Percentiles rank a stretch among this genome's conserved stretches.
These are phyloP conservation scores for Agrypnus murinus DNA, from an alignment of 2,888 invertebrate genomes.

Conservation along the genomic window DNA sequence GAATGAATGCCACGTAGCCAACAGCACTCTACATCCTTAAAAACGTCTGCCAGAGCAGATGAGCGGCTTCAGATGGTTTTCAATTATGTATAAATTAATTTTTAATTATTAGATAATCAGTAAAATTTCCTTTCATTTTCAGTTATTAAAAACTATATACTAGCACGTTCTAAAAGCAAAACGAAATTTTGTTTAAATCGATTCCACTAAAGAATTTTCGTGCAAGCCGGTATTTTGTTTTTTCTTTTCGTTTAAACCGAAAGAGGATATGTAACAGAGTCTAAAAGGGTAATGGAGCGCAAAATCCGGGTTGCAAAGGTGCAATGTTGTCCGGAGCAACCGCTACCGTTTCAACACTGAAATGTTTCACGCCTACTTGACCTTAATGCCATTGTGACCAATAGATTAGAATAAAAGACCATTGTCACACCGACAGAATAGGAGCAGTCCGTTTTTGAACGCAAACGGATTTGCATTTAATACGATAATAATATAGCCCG, in stretches of 20 bases:
- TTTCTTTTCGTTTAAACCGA: neutral
- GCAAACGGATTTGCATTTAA: slow-evolving; percentile 45
- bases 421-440: slow-evolving; percentile 51
- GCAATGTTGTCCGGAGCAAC: slow-evolving; percentile 42
- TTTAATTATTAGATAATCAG: too few relatives aligned
- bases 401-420: slow-evolving; percentile 51
- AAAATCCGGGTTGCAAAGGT: slow-evolving; percentile 47
- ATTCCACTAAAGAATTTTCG: too few relatives aligned
- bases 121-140: too few relatives aligned
- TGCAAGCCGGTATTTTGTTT: neutral
- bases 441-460: slow-evolving; percentile 51
- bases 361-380: slow-evolving; percentile 54
- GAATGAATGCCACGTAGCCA: too few relatives aligned
- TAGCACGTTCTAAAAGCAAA: too few relatives aligned
- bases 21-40: too few relatives aligned
- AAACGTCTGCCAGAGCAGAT: too few relatives aligned
- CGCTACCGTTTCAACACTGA: slow-evolving; percentile 53
- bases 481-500: slow-evolving; percentile 47
- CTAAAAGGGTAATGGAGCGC: slow-evolving; percentile 41
- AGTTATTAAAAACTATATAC: too few relatives aligned
- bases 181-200: too few relatives aligned
- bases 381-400: slow-evolving; percentile 52
- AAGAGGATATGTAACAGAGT: slow-evolving; percentile 22
- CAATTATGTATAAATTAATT: too few relatives aligned
- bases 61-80: too few relatives aligned